Conservation (phyloP, 2,888 invertebrate species). For the Argyra leucocephala region DNA sequence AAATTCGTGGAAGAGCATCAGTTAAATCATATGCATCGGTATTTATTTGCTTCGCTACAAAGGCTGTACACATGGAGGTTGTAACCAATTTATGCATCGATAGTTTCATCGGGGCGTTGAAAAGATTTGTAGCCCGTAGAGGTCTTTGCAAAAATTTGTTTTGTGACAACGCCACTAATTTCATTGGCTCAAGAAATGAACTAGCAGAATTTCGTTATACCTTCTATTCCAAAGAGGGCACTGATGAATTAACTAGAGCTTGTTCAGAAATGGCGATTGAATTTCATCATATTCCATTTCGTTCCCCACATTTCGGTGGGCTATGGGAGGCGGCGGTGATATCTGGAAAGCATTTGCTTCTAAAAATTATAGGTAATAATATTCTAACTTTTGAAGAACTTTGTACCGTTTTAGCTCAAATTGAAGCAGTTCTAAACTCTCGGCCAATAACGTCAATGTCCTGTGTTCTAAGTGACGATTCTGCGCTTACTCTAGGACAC, state of each 20-base stretch:
- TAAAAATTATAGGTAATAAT: not conserved
- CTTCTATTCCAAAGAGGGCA: slow-evolving; percentile 7
- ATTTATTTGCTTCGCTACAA: slow-evolving; percentile 19
- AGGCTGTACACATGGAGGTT: slow-evolving; percentile 19
- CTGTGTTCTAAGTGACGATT: not conserved
- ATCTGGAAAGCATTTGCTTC: slow-evolving; percentile 7
- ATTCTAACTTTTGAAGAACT: slow-evolving; percentile 14
- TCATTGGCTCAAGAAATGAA: slow-evolving; percentile 17
- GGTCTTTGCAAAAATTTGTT: slow-evolving; percentile 15
- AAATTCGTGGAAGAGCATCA: slow-evolving; percentile 13
- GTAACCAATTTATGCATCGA: slow-evolving; percentile 14
- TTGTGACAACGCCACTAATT: slow-evolving; percentile 19
- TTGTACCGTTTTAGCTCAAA: slow-evolving; percentile 3
- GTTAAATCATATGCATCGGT: slow-evolving; percentile 18
- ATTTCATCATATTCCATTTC: slow-evolving; percentile 13
- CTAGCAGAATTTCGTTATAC: slow-evolving; percentile 7
- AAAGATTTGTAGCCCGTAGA: slow-evolving; percentile 15
- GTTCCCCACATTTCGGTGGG: slow-evolving; percentile 12
- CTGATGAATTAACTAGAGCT: not conserved
- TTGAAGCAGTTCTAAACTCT: slow-evolving; percentile 9
- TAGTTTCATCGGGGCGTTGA: slow-evolving; percentile 15
- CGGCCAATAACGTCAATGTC: not conserved
- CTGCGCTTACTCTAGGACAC: slow-evolving; percentile 8
- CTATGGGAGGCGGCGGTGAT: slow-evolving; percentile 14
- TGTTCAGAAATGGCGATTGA: not conserved